Evolutionary conservation across 2,888 invertebrate species (phyloP), one percentile per base, ranked within the genome.

Genomic region (Pterostichus madidus): DNA sequence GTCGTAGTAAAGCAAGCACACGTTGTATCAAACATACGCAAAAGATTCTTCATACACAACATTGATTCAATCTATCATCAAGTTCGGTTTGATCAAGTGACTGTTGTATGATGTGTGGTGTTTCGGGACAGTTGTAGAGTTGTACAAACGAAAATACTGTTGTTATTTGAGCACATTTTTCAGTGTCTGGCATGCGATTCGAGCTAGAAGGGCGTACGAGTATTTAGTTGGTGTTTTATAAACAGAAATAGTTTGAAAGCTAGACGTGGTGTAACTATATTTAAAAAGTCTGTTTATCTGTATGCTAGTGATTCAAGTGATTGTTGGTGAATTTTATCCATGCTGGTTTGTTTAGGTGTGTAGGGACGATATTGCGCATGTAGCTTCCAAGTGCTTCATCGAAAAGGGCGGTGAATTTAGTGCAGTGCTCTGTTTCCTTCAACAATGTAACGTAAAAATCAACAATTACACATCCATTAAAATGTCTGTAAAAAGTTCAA

Each of bases 401-500:
- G 3, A 24, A 56, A 46, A 44, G 59, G 73, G 59, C 75, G 31
- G 75, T 24, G 52, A 24, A 56, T 39, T 39, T 46, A 46, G 46
- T 11, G 46, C n/a, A 46, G 46, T 46, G 46, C 4, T 46, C 1
- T 46, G 4, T 46, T 52, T 24, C 24, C 24, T 24, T 24, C 24
- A 24, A 24, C 1, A 24, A 24, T 24, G 24, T 24, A 24, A 24
- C 24, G 3, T 24, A 1, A 24, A 1, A 24, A 24, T 24, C 24
- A 24, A 24, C 2, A 24, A 24, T 24, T 24, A 24, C 1, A 24
- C 3, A n/a, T 4, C n/a, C 31, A n/a, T 32, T 7, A 61, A 31
- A 31, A 87, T 86, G 86, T 86, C 86, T 35, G 86, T 86, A 84
- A 87, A 86, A 84, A 86, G 86, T 84, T 80, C 85, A 24, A 84